Conservation (phyloP, 2,888 invertebrate species). For the Plutella xylostella region DNA sequence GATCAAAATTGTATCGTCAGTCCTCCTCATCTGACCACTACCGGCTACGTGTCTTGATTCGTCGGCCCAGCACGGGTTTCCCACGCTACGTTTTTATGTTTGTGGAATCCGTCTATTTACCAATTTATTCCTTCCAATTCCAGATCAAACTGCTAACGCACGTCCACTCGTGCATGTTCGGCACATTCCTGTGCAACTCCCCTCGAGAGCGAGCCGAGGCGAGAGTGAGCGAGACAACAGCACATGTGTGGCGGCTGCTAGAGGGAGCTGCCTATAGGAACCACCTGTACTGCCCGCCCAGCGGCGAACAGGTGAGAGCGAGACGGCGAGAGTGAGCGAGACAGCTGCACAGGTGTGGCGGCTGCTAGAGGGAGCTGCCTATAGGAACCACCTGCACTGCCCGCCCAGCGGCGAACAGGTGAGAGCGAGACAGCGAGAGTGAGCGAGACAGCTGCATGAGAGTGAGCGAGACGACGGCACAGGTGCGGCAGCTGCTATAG, state of each 20-base stretch:
- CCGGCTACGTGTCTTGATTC: too few relatives aligned
- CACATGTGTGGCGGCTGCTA: conserved; percentile 91
- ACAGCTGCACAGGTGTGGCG: conserved; percentile 90
- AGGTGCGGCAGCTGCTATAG: too few relatives aligned
- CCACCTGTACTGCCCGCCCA: conserved; percentile 78
- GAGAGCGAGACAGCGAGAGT: too few relatives aligned
- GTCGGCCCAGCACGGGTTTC: too few relatives aligned
- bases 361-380: conserved; percentile 81
- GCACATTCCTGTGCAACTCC: conserved; percentile 95
- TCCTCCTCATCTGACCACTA: too few relatives aligned
- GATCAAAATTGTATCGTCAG: too few relatives aligned
- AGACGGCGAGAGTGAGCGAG: conserved; percentile 62
- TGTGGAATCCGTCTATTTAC: too few relatives aligned
- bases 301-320: conserved; percentile 32
- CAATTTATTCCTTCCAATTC: conserved; percentile 24
- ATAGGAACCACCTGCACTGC: conserved; percentile 88
- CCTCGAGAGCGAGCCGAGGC: conserved; percentile 76
- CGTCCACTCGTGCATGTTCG: conserved; percentile 95
- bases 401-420: conserved; percentile 44
- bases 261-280: conserved; percentile 84
- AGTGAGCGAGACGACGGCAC: too few relatives aligned
- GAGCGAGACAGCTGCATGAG: too few relatives aligned
- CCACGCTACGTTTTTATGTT: too few relatives aligned
- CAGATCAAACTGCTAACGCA: conserved; percentile 96
- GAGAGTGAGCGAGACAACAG: conserved; percentile 75